Conservation (phyloP, 2,113 vertebrate species). For the Sciurus niger region DNA sequence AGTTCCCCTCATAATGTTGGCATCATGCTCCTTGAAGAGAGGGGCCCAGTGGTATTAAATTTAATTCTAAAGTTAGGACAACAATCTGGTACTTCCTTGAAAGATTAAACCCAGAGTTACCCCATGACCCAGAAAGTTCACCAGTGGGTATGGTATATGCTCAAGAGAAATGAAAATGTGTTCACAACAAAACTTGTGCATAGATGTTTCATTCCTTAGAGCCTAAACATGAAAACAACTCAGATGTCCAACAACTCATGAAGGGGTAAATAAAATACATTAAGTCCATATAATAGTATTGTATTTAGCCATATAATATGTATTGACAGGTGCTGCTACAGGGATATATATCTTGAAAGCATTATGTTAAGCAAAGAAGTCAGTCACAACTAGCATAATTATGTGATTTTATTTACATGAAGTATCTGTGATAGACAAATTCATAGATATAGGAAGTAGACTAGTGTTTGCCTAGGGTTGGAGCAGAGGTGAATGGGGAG, state of each 20-base stretch:
- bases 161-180: background rate
- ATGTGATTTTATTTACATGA: background rate
- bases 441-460: background rate
- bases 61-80: background rate
- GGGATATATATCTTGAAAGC: background rate
- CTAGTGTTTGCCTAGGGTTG: background rate
- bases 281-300: background rate
- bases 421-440: background rate
- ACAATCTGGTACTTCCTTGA: background rate
- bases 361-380: background rate
- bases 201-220: background rate
- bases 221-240: background rate
- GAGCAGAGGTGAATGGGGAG: background rate
- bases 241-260: background rate
- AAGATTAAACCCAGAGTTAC: background rate
- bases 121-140: background rate
- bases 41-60: background rate
- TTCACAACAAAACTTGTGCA: background rate
- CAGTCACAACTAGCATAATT: background rate
- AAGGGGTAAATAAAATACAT: background rate
- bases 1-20: background rate
- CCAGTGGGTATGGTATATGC: background rate
- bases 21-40: background rate
- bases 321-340: background rate
- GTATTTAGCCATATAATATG: background rate